Percentiles rank a stretch among this genome's conserved stretches.
Conservation (phyloP, 1,140 invertebrate genomes). For the Epicauta chinensis region DNA sequence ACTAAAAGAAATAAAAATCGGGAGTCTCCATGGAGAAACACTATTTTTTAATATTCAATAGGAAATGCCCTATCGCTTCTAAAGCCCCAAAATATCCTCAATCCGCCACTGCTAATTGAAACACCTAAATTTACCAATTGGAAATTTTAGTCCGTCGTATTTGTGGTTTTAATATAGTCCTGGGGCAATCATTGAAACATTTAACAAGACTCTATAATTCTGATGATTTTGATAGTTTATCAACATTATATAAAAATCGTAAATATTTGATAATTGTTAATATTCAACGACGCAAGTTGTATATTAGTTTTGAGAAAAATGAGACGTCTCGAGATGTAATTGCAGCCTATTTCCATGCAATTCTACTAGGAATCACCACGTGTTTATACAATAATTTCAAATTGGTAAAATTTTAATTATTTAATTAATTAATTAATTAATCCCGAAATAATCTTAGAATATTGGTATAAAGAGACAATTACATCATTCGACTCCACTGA, state of each 20-base stretch:
- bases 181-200: slow-evolving; percentile 48
- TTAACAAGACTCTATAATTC: slow-evolving; percentile 37
- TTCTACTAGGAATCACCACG: slow-evolving; percentile 42
- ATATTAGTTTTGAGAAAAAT: slow-evolving; percentile 44
- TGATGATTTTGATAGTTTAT: slow-evolving; percentile 37
- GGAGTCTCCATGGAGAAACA: no score
- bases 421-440: slow-evolving; percentile 9
- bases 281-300: slow-evolving; percentile 42
- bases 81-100: no score
- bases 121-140: slow-evolving; percentile 34
- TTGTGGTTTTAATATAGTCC: slow-evolving; percentile 48
- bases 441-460: slow-evolving; percentile 25
- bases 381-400: slow-evolving; percentile 32
- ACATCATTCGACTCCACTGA: slow-evolving; percentile 32
- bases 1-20: no score
- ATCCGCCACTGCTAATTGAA: slow-evolving; percentile 35
- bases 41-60: no score
- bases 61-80: no score
- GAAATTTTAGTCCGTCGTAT: slow-evolving; percentile 34
- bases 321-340: slow-evolving; percentile 43
- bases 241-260: slow-evolving; percentile 41
- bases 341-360: slow-evolving; percentile 50
- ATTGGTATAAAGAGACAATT: slow-evolving; percentile 34
- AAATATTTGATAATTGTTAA: slow-evolving; percentile 48
- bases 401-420: slow-evolving; percentile 31